A percentile compares a stretch with the other conserved stretches of the same genome.
phyloP scores from a whole-genome alignment of 1,140 invertebrate species.

The Plutomurus gul region DNA sequence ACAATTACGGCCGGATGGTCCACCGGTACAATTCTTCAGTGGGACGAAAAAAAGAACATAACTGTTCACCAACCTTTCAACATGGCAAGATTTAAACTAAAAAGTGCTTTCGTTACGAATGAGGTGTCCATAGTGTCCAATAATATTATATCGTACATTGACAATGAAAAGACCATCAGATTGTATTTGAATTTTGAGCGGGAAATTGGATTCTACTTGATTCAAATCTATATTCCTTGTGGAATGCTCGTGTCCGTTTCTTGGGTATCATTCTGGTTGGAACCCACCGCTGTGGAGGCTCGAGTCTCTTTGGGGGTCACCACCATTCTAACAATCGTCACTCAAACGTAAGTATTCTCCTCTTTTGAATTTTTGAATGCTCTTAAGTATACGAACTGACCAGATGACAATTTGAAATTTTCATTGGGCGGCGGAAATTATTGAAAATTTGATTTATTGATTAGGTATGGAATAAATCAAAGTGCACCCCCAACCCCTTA shows the following conservation, averaged over 20 bases:
- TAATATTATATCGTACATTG: neutral
- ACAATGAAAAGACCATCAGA: conserved; percentile 33
- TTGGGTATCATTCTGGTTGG: conserved; percentile 59
- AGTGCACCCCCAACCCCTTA: conserved; percentile 62
- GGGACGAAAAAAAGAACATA: conserved; percentile 61
- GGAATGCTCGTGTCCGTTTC: conserved; percentile 62
- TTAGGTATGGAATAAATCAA: conserved; percentile 61
- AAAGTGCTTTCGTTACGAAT: too few relatives aligned
- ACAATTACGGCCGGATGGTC: conserved; percentile 63
- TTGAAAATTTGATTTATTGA: too few relatives aligned
- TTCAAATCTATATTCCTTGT: conserved; percentile 62
- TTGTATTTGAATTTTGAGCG: conserved; percentile 19
- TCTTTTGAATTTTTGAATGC: too few relatives aligned
- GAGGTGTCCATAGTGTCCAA: neutral
- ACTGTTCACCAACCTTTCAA: conserved; percentile 60
- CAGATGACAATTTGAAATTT: too few relatives aligned
- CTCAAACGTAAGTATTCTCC: conserved; percentile 56
- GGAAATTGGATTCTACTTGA: conserved; percentile 55
- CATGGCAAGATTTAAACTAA: conserved; percentile 59
- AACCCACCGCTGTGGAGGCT: conserved; percentile 63
- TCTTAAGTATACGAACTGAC: too few relatives aligned
- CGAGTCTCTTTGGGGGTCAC: conserved; percentile 66
- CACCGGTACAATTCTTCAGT: conserved; percentile 61
- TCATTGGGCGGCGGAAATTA: too few relatives aligned
- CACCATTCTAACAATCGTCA: conserved; percentile 63